A percentile compares a stretch with the other conserved stretches of the same genome.
These are phyloP conservation scores for Lordiphosa collinella DNA, from an alignment of 1,140 invertebrate species.

Conservation along the genomic window DNA sequence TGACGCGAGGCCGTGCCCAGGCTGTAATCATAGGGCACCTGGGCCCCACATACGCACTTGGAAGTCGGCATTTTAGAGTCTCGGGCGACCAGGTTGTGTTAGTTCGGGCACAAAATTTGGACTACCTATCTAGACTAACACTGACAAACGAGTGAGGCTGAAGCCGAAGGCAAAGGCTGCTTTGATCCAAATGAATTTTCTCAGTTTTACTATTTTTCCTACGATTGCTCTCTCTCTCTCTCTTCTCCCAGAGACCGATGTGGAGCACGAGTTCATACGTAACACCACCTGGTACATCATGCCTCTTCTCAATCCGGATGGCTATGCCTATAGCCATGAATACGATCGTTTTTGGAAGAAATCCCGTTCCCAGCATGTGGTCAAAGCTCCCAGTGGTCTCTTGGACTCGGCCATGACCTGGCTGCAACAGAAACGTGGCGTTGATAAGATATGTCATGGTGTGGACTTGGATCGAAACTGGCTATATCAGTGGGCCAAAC, in stretches of 20 bases:
- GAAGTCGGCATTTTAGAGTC: constrained; percentile 1
- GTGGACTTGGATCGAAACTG: constrained; percentile 88
- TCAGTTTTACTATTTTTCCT: too few relatives aligned
- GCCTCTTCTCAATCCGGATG: constrained; percentile 90
- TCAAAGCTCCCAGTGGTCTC: constrained; percentile 43
- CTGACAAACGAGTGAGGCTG: too few relatives aligned
- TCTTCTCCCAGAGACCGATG: constrained; percentile 35
- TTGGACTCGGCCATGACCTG: constrained; percentile 75
- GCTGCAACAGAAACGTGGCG: constrained; percentile 57
- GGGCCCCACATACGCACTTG: constrained; percentile 1
- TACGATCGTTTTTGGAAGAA: constrained; percentile 90
- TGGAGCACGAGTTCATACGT: constrained; percentile 57
- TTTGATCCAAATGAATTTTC: too few relatives aligned
- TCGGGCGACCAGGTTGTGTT: not conserved
- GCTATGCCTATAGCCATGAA: constrained; percentile 88
- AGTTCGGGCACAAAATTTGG: not conserved
- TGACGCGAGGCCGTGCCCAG: constrained; percentile 5
- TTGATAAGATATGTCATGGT: constrained; percentile 79
- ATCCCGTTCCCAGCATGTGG: constrained; percentile 83
- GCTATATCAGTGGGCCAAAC: constrained; percentile 85
- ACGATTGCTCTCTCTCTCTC: not conserved
- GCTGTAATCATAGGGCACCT: not conserved
- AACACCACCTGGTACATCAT: constrained; percentile 85
- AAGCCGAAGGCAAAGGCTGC: too few relatives aligned
- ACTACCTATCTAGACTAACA: too few relatives aligned